Evolutionary conservation across 2,113 vertebrate species (phyloP), one percentile per base, ranked within the genome.

Genomic region (Bujurquina vittata): DNA sequence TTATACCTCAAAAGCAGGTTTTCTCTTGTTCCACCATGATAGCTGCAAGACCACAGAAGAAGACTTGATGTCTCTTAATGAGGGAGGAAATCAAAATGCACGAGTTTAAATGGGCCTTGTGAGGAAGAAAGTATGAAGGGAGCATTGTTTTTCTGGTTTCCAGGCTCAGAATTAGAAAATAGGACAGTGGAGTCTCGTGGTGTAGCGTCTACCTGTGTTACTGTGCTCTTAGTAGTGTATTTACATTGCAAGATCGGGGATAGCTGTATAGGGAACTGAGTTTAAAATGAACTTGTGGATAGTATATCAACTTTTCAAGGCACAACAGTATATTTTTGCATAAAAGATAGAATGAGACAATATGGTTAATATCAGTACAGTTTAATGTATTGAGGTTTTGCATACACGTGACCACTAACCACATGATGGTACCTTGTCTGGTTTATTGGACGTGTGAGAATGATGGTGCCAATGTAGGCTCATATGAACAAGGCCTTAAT

Each of bases 1-100:
- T 86, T 79, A 86, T 49, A 43, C 52, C 57, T 76, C 49, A 63
- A 83, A 81, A 85, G 56, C 43, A 55, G 46, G 9, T 76, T 75
- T 75, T 59, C 37, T 79, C 49, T 10, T 55, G 40, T 22, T 84
- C 33, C 15, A 52, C 26, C 61, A 26, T 76, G 81, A 74, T 37
- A 77, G 56, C 29, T 54, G 54, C 59, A 80, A 58, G 43, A 62
- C 80, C 59, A 54, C 43, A 85, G 79, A 69, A 10, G 14, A 84
- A 54, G 60, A 74, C 3, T 11, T 20, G 84, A 29, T 62, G 40
- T 58, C 17, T 81, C 37, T 43, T 59, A 76, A 84, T 10, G 81
- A 63, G 72, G 26, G 3, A 69, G 67, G 37, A 75, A 63, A 81
- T 76, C 23, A 78, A 78, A 84, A 49, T 26, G 26, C 29, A 46